These are phyloP conservation scores for Holotrichia oblita DNA, from an alignment of 1,140 invertebrate species.

Conservation along the genomic window DNA sequence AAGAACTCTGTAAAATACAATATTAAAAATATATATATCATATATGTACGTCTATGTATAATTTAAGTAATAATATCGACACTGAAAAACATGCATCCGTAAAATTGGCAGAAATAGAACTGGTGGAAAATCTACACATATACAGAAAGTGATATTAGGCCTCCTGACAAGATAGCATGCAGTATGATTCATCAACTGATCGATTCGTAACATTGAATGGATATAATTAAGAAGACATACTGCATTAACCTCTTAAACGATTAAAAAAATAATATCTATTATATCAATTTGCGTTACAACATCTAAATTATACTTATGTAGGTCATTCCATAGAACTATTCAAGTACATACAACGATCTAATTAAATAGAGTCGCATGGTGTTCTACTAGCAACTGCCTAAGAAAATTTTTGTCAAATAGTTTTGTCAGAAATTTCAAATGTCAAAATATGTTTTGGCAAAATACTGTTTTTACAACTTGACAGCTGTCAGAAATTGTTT, in stretches of 20 bases:
- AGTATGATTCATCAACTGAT: neutral
- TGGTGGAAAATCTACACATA: neutral
- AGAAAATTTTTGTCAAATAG: no score
- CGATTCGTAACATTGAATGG: no score
- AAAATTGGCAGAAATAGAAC: neutral
- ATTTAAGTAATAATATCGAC: conserved; percentile 18
- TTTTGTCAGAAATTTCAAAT: no score
- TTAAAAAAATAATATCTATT: neutral
- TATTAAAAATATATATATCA: conserved; percentile 35
- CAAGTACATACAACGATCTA: neutral
- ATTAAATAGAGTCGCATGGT: no score
- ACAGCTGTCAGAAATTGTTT: no score
- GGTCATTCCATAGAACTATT: neutral
- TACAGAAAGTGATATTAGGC: no score
- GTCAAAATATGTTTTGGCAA: no score
- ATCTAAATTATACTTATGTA: neutral
- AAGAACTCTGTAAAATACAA: conserved; percentile 35
- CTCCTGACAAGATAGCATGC: neutral
- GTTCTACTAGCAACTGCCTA: no score
- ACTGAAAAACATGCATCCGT: conserved; percentile 18
- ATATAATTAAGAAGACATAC: neutral
- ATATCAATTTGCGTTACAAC: neutral
- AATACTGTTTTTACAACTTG: no score
- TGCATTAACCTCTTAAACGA: neutral
- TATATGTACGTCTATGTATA: neutral